phyloP scores from a whole-genome alignment of 2,888 invertebrate genomes.

The Glyphotaelius pellucidus region DNA sequence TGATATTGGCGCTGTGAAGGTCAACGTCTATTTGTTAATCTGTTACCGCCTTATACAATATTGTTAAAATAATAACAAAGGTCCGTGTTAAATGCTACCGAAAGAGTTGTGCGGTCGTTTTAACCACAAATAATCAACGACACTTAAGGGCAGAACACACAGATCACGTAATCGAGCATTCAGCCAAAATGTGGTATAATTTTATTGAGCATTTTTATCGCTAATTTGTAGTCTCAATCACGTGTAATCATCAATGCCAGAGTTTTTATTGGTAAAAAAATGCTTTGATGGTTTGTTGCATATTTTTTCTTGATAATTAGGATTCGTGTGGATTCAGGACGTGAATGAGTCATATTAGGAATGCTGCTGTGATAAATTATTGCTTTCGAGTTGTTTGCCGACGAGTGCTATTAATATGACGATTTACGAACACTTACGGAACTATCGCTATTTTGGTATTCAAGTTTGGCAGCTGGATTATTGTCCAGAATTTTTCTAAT shows the following conservation, averaged over 20 bases:
- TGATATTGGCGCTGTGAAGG: constrained; percentile 30
- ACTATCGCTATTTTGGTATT: not conserved
- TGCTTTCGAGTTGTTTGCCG: not conserved
- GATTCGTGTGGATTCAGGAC: not conserved
- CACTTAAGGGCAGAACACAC: not conserved
- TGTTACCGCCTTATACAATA: constrained; percentile 10
- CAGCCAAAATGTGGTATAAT: not conserved
- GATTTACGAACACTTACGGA: not conserved
- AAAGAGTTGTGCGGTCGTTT: not conserved
- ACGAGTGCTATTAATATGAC: not conserved
- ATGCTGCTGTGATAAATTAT: not conserved
- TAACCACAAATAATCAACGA: not conserved
- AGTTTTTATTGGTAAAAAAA: not conserved
- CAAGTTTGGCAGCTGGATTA: not conserved
- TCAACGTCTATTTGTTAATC: constrained; percentile 38
- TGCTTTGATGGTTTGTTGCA: not conserved
- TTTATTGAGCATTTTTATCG: not conserved
- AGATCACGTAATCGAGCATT: not conserved
- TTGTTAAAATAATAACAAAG: not conserved
- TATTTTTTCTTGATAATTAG: not conserved
- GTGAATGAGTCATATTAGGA: not conserved
- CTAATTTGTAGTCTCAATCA: not conserved
- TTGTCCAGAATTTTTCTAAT: not conserved
- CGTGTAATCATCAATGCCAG: not conserved
- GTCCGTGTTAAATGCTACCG: not conserved